Evolutionary conservation across 2,888 invertebrate species (phyloP).

Genomic region (Cephus nigrinus): DNA sequence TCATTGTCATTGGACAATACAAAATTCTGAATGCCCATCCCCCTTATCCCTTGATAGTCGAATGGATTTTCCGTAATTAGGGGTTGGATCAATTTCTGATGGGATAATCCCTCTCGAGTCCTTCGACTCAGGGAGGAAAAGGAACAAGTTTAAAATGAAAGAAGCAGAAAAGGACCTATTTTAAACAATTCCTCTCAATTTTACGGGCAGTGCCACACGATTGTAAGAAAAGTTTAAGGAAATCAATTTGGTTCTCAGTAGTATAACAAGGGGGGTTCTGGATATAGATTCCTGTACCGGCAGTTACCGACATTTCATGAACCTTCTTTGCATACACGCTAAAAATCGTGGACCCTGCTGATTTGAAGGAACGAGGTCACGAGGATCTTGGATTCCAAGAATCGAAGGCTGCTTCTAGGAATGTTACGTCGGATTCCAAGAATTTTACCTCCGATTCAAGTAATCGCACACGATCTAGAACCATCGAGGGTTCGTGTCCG

Average conservation of each 20-base stretch:
- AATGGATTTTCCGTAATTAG: neutral
- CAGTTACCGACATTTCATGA: too few species aligned
- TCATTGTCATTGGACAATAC: neutral
- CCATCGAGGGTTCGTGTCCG: too few species aligned
- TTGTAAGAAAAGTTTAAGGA: slow-evolving; percentile 13
- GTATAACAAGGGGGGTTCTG: too few species aligned
- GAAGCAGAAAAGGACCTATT: neutral
- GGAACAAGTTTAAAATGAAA: neutral
- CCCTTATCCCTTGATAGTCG: neutral
- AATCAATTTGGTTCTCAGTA: slow-evolving; percentile 8
- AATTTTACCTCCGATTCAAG: too few species aligned
- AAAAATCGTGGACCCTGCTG: too few species aligned
- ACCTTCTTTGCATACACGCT: too few species aligned
- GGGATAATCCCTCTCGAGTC: slow-evolving; percentile 8
- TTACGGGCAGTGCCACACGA: slow-evolving; percentile 2
- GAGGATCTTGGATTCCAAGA: too few species aligned
- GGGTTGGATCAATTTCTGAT: neutral
- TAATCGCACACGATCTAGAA: too few species aligned
- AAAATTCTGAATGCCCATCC: neutral
- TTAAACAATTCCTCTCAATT: slow-evolving; percentile 15
- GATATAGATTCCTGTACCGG: too few species aligned
- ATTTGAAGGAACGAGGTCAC: too few species aligned
- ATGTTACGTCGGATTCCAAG: too few species aligned
- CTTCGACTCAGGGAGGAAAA: neutral
- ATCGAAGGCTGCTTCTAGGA: too few species aligned